A percentile compares a stretch with the other conserved stretches of the same genome.
Evolutionary conservation across 2,888 invertebrate genomes (phyloP).

Genomic region (Lithophane semibrunnea): DNA sequence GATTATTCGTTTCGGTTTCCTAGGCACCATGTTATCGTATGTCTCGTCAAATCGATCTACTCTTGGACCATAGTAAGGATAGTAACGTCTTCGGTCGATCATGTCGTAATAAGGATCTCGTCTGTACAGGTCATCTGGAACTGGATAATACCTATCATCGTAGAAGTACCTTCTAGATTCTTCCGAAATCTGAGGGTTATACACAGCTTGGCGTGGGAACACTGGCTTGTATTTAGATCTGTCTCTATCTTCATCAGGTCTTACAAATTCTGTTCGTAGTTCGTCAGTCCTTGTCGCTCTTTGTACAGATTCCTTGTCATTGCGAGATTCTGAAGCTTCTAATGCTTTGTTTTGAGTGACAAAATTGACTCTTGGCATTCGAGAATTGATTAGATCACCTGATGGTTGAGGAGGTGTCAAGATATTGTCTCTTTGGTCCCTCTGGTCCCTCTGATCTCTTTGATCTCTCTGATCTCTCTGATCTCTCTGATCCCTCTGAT

Average conservation of each 20-base stretch:
- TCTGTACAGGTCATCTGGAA: conserved; percentile 83
- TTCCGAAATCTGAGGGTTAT: conserved; percentile 81
- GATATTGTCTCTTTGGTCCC: conserved; percentile 80
- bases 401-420: conserved; percentile 89
- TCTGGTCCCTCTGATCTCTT: conserved; percentile 63
- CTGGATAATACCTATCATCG: conserved; percentile 82
- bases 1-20: conserved; percentile 91
- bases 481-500: conserved; percentile 52
- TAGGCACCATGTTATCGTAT: conserved; percentile 83
- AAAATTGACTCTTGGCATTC: conserved; percentile 92
- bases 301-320: conserved; percentile 87
- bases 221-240: conserved; percentile 83
- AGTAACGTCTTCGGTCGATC: conserved; percentile 82
- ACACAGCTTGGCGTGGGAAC: conserved; percentile 86
- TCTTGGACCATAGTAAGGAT: conserved; percentile 78
- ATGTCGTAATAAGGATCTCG: conserved; percentile 85
- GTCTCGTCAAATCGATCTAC: conserved; percentile 85
- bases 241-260: conserved; percentile 82
- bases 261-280: conserved; percentile 86
- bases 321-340: conserved; percentile 87
- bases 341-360: conserved; percentile 91
- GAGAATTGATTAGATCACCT: conserved; percentile 89
- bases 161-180: conserved; percentile 84
- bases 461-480: conserved; percentile 65
- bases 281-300: conserved; percentile 84